These are phyloP conservation scores for Morpho achilles DNA, from an alignment of 2,888 invertebrate species.

Conservation along the genomic window DNA sequence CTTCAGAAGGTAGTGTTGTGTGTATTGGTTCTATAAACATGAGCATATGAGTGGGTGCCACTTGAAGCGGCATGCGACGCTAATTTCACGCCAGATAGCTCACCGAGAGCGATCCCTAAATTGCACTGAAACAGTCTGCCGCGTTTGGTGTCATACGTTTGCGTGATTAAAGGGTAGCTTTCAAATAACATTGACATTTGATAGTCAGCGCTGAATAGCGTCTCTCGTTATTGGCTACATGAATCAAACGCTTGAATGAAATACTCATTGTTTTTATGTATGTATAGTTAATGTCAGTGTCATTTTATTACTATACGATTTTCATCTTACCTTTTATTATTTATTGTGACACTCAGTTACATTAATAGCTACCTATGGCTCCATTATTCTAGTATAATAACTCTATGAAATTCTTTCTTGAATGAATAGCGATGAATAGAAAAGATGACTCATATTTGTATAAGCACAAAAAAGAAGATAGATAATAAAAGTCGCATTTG, in stretches of 20 bases:
- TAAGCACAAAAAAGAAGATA: too few relatives aligned
- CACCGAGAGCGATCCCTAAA: slow-evolving; percentile 39
- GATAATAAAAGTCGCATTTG: too few relatives aligned
- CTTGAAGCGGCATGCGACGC: slow-evolving; percentile 35
- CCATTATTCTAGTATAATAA: too few relatives aligned
- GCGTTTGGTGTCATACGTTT: slow-evolving; percentile 21
- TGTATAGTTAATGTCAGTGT: neutral
- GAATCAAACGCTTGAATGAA: slow-evolving; percentile 1
- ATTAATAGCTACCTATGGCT: too few relatives aligned
- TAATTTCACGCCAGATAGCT: slow-evolving; percentile 50
- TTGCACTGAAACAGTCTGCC: slow-evolving; percentile 33
- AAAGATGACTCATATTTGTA: too few relatives aligned
- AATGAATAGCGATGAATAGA: too few relatives aligned
- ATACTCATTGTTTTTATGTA: neutral
- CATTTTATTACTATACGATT: neutral
- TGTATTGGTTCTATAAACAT: slow-evolving; percentile 24
- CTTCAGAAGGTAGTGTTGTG: slow-evolving; percentile 3
- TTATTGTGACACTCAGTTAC: too few relatives aligned
- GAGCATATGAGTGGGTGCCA: slow-evolving; percentile 29
- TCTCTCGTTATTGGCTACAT: slow-evolving; percentile 7
- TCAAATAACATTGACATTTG: slow-evolving; percentile 27
- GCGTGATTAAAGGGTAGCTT: slow-evolving; percentile 26
- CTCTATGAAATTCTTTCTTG: too few relatives aligned
- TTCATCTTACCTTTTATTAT: too few relatives aligned
- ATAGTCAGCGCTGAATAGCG: slow-evolving; percentile 22